Evolutionary conservation across 2,888 invertebrate genomes (phyloP), one percentile per base, ranked within the genome.

Genomic region (Omphaloscelis lunosa): DNA sequence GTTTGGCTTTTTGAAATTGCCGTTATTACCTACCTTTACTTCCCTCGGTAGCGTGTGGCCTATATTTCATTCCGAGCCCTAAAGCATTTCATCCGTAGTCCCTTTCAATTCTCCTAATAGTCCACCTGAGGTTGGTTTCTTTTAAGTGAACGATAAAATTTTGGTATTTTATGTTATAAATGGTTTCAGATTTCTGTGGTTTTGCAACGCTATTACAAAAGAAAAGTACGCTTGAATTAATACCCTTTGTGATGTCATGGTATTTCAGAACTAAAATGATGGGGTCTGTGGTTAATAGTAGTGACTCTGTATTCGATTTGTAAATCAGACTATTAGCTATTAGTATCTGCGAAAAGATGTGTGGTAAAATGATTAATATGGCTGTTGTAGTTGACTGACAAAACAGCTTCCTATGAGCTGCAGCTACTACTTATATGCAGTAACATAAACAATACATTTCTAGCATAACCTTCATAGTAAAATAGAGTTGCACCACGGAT

Each of bases 101-200:
- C 77, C 66, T 84, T 85, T 84, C 82, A 76, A 85, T 84, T 85
- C 72, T 29, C 69, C 65, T 83, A 58, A 83, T 84, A 80, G 81
- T 63, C 81, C 72, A 84, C 81, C 82, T 83, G 84, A 69, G 80
- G 80, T 75, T 67, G 66, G 72, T 75, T 70, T 70, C 70, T 80
- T 84, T 66, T 80, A 66, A 84, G 81, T 72, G 72, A 39, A 70
- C 66, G 72, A 84, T 84, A 75, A 48, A 84, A 79, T 67, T 72
- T 68, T 41, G 56, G 58, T 58, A 66, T 79, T 61, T 58, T 70
- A 70, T 34, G 66, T 66, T 58, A 66, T 45, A 67, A 79, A 79
- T 59, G 84, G 69, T 17, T 34, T 29, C 11, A 65, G 79, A 72
- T 79, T 69, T 70, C 15, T 82, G 58, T 65, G 58, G 23, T 17